Evolutionary conservation across 2,888 invertebrate species (phyloP), one percentile per base, ranked within the genome.

Genomic region (Smittia aterrima): DNA sequence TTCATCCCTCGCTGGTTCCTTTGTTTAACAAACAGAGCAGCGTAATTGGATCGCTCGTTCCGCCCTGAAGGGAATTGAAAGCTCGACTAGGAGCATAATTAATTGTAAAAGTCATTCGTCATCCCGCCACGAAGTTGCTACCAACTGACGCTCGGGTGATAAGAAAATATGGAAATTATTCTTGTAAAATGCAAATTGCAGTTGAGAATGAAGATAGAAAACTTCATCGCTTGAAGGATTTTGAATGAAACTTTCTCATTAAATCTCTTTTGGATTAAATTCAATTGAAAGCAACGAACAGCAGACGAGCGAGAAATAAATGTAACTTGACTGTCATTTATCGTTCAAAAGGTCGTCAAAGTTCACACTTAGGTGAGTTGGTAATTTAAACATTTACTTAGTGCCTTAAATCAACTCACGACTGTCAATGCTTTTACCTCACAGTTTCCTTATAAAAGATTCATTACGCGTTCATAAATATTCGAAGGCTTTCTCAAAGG

Each of bases 191-290:
- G 47, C n/a, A 47, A 47, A 47, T 47, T 47, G 47, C 47, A 47
- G 16, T n/a, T 16, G 11, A 47, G n/a, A 16, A 47, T 16, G 16
- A n/a, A 16, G 16, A 47, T 16, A 47, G 47, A n/a, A 16, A 47
- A 47, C n/a, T 47, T 47, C 47, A 47, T n/a, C 47, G 47, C 47
- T 47, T n/a, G 47, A 47, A 47, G 47, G 47, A n/a, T 47, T 47
- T n/a, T 11, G 16, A 47, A 47, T 11, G 16, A n/a, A 47, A 47
- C 11, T 47, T 47, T 11, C 11, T 11, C 2, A 6, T 47, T 6
- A 47, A 47, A 47, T 47, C 47, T n/a, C 47, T n/a, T 47, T 16
- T 47, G 1, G 47, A 47, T 11, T 16, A 2, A 47, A 47, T 47
- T 47, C 2, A 16, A 47, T 47, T 47, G 47, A 2, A 47, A 47